These are phyloP conservation scores for Lepidochitona cinerea DNA, from an alignment of 2,888 invertebrate genomes.

Conservation along the genomic window DNA sequence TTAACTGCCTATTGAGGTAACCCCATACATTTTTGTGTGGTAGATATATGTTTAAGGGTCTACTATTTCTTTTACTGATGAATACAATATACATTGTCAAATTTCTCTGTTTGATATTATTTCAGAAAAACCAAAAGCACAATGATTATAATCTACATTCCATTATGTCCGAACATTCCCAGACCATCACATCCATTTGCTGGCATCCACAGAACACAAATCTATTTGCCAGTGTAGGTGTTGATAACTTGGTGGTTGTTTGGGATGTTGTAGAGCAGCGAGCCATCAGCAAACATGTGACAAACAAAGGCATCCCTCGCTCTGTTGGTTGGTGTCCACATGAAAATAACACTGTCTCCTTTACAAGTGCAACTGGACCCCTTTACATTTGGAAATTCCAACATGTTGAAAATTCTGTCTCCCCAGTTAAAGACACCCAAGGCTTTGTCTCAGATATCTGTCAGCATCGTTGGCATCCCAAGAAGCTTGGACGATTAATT, in stretches of 20 bases:
- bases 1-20: too few species aligned
- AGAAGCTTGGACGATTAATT: slow-evolving; percentile 58
- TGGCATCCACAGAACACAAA: slow-evolving; percentile 69
- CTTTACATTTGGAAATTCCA: slow-evolving; percentile 64
- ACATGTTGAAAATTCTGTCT: slow-evolving; percentile 24
- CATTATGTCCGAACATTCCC: slow-evolving; percentile 71
- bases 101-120: too few species aligned
- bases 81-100: too few species aligned
- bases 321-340: slow-evolving; percentile 67
- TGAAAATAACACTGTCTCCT: slow-evolving; percentile 53
- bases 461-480: slow-evolving; percentile 67
- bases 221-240: slow-evolving; percentile 66
- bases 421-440: slow-evolving; percentile 51
- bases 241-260: slow-evolving; percentile 66
- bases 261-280: slow-evolving; percentile 68
- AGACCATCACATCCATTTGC: slow-evolving; percentile 69
- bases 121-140: slow-evolving; percentile 63
- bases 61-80: too few species aligned
- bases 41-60: too few species aligned
- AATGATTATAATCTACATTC: slow-evolving; percentile 69
- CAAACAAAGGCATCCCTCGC: slow-evolving; percentile 48
- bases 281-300: slow-evolving; percentile 57
- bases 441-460: slow-evolving; percentile 54
- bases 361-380: slow-evolving; percentile 60
- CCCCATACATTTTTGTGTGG: too few species aligned